A percentile compares a stretch with the other conserved stretches of the same genome.
Evolutionary conservation across 2,888 invertebrate species (phyloP).

Genomic region (Doris montereyensis): DNA sequence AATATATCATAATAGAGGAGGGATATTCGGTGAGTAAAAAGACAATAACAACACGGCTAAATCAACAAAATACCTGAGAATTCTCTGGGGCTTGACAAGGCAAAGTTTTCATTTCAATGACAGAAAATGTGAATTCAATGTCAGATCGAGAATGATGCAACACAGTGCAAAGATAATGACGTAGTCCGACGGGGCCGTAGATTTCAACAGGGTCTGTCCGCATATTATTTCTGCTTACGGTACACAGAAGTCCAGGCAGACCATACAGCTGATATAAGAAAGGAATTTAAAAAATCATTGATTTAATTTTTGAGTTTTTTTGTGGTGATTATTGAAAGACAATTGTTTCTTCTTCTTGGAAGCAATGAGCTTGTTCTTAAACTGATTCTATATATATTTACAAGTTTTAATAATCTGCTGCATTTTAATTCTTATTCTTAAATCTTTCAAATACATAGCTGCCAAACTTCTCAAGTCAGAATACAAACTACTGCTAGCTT

Average conservation of each 20-base stretch:
- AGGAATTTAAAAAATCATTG: too few species aligned
- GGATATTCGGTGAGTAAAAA: too few species aligned
- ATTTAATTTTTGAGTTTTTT: too few species aligned
- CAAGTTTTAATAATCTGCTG: too few species aligned
- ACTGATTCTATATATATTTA: too few species aligned
- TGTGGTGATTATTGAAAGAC: neutral
- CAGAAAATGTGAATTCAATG: constrained; percentile 66
- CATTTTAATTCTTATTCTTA: too few species aligned
- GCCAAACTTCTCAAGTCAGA: too few species aligned
- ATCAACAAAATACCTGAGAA: constrained; percentile 49
- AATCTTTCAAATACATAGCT: too few species aligned
- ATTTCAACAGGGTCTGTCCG: constrained; percentile 65
- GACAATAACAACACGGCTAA: too few species aligned
- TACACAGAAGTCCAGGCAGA: constrained; percentile 73
- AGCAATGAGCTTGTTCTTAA: too few species aligned
- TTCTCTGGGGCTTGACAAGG: constrained; percentile 52
- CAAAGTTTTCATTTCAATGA: constrained; percentile 71
- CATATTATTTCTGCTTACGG: constrained; percentile 67
- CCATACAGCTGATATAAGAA: constrained; percentile 70
- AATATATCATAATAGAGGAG: too few species aligned
- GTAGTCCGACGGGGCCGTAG: constrained; percentile 73
- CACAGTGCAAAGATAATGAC: constrained; percentile 66
- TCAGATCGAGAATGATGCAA: constrained; percentile 69
- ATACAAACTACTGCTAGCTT: too few species aligned
- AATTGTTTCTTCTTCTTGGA: neutral